A percentile compares a stretch with the other conserved stretches of the same genome.
Evolutionary conservation across 2,797 vertebrate species (phyloP).

Genomic region (Pangasius larnaudii): DNA sequence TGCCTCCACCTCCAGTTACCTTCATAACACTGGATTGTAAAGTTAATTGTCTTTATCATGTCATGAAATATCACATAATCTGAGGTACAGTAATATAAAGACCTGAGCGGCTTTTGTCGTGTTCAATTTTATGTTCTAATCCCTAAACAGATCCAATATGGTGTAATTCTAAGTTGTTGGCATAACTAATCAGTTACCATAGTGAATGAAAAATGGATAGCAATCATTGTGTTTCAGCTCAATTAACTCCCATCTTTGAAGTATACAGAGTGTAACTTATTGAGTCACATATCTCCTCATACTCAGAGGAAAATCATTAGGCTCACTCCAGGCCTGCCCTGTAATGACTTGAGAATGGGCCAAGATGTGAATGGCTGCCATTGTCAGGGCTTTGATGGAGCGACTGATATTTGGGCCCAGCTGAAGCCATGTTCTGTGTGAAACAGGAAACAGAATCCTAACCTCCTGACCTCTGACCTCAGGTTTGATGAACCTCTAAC

Average conservation of each 20-base stretch:
- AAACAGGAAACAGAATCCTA: slow-evolving; percentile 71
- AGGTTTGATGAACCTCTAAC: slow-evolving; percentile 64
- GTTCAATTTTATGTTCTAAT: slow-evolving; percentile 1
- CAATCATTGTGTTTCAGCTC: slow-evolving; percentile 35
- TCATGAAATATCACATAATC: too few species aligned
- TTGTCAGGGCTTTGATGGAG: slow-evolving; percentile 58
- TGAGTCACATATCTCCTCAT: slow-evolving; percentile 45
- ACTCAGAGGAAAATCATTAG: slow-evolving; percentile 56
- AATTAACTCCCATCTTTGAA: slow-evolving; percentile 45
- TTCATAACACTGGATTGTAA: neutral
- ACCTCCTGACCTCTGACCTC: slow-evolving; percentile 63
- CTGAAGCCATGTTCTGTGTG: slow-evolving; percentile 64
- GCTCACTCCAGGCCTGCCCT: slow-evolving; percentile 41
- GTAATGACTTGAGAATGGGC: slow-evolving; percentile 50
- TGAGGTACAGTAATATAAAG: neutral
- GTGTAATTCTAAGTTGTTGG: neutral
- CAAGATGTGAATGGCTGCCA: slow-evolving; percentile 59
- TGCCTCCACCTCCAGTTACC: neutral
- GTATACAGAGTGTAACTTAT: slow-evolving; percentile 38
- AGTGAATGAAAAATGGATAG: slow-evolving; percentile 29
- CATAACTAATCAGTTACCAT: slow-evolving; percentile 5
- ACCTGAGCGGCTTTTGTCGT: neutral
- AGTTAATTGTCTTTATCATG: neutral
- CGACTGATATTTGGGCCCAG: slow-evolving; percentile 59
- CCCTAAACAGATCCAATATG: neutral